Percentiles rank a stretch among this genome's conserved stretches.
Evolutionary conservation across 2,797 vertebrate genomes (phyloP).

Genomic region (Lutjanus campechanus): DNA sequence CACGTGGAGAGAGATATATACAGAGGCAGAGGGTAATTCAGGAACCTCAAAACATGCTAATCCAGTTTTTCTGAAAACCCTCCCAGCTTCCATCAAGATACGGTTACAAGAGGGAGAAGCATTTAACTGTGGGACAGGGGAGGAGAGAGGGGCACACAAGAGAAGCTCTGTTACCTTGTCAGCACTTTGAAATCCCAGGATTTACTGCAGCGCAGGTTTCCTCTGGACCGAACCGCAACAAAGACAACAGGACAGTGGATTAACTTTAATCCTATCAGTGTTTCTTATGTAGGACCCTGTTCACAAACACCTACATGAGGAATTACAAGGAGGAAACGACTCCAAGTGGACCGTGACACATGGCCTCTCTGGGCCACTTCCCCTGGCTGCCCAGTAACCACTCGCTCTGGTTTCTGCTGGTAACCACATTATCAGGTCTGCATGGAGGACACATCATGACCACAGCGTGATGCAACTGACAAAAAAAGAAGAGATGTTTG

Average conservation of each 20-base stretch:
- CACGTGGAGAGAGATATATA: slow-evolving; percentile 3
- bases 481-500: not conserved
- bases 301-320: slow-evolving; percentile 67
- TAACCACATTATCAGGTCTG: slow-evolving; percentile 54
- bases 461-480: slow-evolving; percentile 32
- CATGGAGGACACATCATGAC: slow-evolving; percentile 31
- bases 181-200: slow-evolving; percentile 59
- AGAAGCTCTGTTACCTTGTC: slow-evolving; percentile 70
- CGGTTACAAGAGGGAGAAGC: slow-evolving; percentile 62
- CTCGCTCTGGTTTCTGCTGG: slow-evolving; percentile 36
- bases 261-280: slow-evolving; percentile 77
- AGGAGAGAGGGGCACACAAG: slow-evolving; percentile 54
- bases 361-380: slow-evolving; percentile 44
- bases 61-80: slow-evolving; percentile 71
- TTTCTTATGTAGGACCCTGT: slow-evolving; percentile 57
- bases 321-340: slow-evolving; percentile 67
- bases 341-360: slow-evolving; percentile 52
- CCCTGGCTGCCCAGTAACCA: not conserved
- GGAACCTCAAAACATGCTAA: slow-evolving; percentile 66
- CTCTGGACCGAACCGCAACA: slow-evolving; percentile 47
- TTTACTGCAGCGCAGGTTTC: slow-evolving; percentile 50
- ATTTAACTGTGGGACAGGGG: slow-evolving; percentile 58
- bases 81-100: slow-evolving; percentile 65
- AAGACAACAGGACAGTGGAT: slow-evolving; percentile 74
- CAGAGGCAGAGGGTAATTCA: slow-evolving; percentile 31